Evolutionary conservation across 2,888 invertebrate species (phyloP), one percentile per base, ranked within the genome.

Genomic region (Petrolisthes manimaculis): DNA sequence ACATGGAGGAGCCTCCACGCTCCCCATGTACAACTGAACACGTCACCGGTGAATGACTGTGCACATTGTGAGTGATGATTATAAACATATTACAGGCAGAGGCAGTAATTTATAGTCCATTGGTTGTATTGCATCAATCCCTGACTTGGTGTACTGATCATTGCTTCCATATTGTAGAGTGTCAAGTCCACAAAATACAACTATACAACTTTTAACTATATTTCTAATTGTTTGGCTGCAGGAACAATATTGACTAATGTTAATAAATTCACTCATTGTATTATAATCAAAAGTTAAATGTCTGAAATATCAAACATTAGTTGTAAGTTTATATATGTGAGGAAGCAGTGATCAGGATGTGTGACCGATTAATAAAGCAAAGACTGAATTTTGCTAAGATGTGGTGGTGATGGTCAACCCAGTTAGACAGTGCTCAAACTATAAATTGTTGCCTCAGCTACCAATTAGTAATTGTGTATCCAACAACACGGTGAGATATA

Each of bases 21-120:
- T 82, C 67, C 82, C 71, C 14, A 55, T 82, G 67, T 86, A 74
- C 53, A 55, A 14, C 21, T 61, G 61, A 82, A 81, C 82, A 86
- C 82, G 71, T 75, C 75, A 86, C 86, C 82, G 82, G 86, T 86
- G 86, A 86, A 85, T 79, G 54, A 77, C n/a, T 80, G 86, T 81
- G 74, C 86, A 86, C 61, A 53, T 86, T 75, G 74, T 75, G 78
- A 85, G 85, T 53, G 55, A 69, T 79, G 37, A 79, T 53, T 75
- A 51, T 77, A 51, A 71, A 69, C 69, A 79, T 14, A 51, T 21
- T 71, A 54, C n/a, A 79, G 79, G 67, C 77, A 86, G 86, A 80
- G 80, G 24, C 81, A 82, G 81, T 82, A 86, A 82, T 86, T 86
- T 75, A 75, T 55, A 78, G 84, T 56, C 21, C n/a, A 79, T 14